Conservation (phyloP, 1,140 invertebrate species). For the Pemphigus obesinymphae region DNA sequence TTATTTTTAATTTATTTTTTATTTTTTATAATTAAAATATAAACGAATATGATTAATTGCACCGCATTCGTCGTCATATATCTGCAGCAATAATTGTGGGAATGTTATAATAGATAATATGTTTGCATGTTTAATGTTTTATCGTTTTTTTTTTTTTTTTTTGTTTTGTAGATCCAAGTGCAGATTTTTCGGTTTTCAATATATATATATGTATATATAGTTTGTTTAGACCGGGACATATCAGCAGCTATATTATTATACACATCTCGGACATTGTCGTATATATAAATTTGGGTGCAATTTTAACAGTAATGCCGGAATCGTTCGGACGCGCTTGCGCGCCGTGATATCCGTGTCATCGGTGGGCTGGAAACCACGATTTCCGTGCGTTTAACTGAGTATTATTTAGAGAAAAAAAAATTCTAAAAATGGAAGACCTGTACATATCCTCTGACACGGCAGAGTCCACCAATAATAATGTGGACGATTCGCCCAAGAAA, state of each 20-base stretch:
- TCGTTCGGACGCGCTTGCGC: background rate
- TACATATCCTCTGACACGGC: conserved; percentile 9
- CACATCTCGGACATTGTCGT: background rate
- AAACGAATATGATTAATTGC: no score
- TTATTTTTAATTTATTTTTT: no score
- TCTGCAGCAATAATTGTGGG: no score
- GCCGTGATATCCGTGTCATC: background rate
- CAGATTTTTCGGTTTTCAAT: conserved; percentile 20
- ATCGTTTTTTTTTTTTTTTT: background rate
- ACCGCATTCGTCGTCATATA: no score
- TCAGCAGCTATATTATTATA: no score
- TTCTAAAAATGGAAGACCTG: conserved; percentile 25
- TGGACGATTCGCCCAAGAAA: conserved; percentile 7
- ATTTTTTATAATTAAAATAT: no score
- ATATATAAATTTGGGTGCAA: background rate
- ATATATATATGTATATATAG: background rate
- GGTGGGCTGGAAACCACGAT: background rate
- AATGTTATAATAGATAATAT: no score
- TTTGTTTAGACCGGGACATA: background rate
- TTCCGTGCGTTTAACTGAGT: no score
- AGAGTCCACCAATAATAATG: background rate
- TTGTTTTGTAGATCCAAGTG: conserved; percentile 26
- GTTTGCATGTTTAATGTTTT: no score
- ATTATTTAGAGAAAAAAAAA: no score
- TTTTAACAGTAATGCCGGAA: background rate